phyloP scores from a whole-genome alignment of 1,140 invertebrate genomes.

The Goniozus legneri region DNA sequence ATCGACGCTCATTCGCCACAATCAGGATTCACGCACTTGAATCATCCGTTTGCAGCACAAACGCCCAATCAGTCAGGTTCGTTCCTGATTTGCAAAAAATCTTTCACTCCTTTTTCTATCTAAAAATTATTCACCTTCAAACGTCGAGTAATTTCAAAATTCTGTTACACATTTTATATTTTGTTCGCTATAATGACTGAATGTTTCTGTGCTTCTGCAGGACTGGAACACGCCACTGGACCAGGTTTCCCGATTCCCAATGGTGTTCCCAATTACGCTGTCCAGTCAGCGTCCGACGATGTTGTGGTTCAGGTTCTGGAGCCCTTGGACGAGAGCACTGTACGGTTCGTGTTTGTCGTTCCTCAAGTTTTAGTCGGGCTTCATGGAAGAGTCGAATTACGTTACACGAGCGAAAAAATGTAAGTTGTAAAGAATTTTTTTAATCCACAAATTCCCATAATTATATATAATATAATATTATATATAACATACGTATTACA shows the following conservation, averaged over 20 bases:
- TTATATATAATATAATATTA: too few relatives aligned
- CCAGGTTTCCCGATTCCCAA: slow-evolving; percentile 31
- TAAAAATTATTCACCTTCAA: too few relatives aligned
- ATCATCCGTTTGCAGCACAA: slow-evolving; percentile 41
- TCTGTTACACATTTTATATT: too few relatives aligned
- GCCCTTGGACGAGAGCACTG: slow-evolving; percentile 72
- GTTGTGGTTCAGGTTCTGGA: slow-evolving; percentile 67
- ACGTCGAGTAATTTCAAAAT: too few relatives aligned
- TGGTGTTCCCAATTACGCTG: slow-evolving; percentile 27
- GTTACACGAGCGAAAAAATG: slow-evolving; percentile 72
- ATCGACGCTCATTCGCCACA: slow-evolving; percentile 42
- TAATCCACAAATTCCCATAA: too few relatives aligned
- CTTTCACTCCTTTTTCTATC: too few relatives aligned
- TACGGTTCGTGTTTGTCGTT: slow-evolving; percentile 77
- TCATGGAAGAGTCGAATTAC: slow-evolving; percentile 76
- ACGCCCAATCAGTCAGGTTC: slow-evolving; percentile 52
- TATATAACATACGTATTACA: background rate
- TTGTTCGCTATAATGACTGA: too few relatives aligned
- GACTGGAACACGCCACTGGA: slow-evolving; percentile 30
- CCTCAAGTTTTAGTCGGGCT: slow-evolving; percentile 78
- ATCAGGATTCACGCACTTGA: slow-evolving; percentile 39
- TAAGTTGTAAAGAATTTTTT: slow-evolving; percentile 46
- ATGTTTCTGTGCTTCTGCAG: slow-evolving; percentile 26
- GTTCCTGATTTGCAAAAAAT: slow-evolving; percentile 27
- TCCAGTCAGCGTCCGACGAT: slow-evolving; percentile 45